phyloP scores from a whole-genome alignment of 1,140 invertebrate species.

The Galendromus occidentalis region DNA sequence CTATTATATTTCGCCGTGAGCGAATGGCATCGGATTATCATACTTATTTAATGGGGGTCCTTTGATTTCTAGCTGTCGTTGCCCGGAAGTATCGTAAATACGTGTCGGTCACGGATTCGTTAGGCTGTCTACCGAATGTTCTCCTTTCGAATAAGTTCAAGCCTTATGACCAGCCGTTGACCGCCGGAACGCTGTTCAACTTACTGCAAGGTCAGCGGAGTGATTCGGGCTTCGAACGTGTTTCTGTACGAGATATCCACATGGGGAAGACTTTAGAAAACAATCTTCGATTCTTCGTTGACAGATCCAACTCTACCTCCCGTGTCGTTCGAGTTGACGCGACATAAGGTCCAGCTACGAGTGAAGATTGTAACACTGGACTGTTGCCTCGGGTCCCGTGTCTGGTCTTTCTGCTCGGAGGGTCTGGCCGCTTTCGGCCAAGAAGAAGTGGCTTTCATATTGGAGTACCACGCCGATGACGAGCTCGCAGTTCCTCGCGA shows the following conservation, averaged over 20 bases:
- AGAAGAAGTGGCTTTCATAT: constrained; percentile 58
- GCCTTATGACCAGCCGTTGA: neutral
- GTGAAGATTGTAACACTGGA: constrained; percentile 31
- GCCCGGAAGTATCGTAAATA: neutral
- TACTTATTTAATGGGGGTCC: neutral
- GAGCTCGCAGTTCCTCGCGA: constrained; percentile 50
- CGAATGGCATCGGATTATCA: no score
- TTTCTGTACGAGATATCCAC: no score
- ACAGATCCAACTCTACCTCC: neutral
- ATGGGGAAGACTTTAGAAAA: no score
- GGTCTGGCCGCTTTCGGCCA: constrained; percentile 62
- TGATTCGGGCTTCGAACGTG: no score
- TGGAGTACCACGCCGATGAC: constrained; percentile 47
- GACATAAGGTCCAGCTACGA: neutral
- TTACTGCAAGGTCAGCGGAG: neutral
- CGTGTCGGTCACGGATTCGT: constrained; percentile 6
- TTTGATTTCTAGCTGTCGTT: neutral
- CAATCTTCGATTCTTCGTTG: neutral
- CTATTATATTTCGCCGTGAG: no score
- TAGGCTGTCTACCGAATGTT: neutral
- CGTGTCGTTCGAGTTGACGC: neutral
- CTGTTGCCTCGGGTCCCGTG: constrained; percentile 55
- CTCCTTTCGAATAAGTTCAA: neutral
- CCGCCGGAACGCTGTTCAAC: constrained; percentile 9
- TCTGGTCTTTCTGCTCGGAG: constrained; percentile 57